Evolutionary conservation across 2,113 vertebrate genomes (phyloP), one percentile per base, ranked within the genome.

Genomic region (Mormoops blainvillei): DNA sequence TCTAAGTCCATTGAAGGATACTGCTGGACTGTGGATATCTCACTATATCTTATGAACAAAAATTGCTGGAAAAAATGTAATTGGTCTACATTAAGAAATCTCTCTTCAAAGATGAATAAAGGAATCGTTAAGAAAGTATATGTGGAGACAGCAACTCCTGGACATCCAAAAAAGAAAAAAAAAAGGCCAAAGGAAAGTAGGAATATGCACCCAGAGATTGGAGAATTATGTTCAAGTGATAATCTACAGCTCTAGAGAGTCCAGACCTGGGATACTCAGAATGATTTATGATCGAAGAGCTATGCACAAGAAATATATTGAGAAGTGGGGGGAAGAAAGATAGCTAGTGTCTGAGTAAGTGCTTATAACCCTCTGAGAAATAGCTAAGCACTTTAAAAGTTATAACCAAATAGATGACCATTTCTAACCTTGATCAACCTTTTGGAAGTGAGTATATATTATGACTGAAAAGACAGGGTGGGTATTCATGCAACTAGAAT

Each of bases 261-360:
- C 96, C 93, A 97, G 84, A 87, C 26, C 50, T 9, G 67, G 86
- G 43, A 68, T 87, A 91, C 74, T 94, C 85, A 4, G 77, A 38
- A 73, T 86, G 97, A 97, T 96, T 98, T 98, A 97, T 71, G 92
- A 89, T 85, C 0, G 3, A 68, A 96, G 95, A 97, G 87, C 93
- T 85, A 52, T 70, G 38, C 83, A 89, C 19, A 87, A 97, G 94
- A 97, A 97, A 98, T 96, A 94, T 98, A 91, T 92, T 91, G 91
- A 94, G 90, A 94, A 89, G 56, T n/a, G 70, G 92, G 91, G 77
- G 50, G 92, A 98, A 95, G 87, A 97, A 97, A 96, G 95, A 97
- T 95, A 95, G 31, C 92, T 96, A 67, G 89, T 73, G 82, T 98
- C 95, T 94, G 74, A 90, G 22, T 85, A 97, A 97, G 67, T 88